These are phyloP conservation scores for Microtus agrestis DNA, from an alignment of 2,797 vertebrate genomes.

Conservation along the genomic window DNA sequence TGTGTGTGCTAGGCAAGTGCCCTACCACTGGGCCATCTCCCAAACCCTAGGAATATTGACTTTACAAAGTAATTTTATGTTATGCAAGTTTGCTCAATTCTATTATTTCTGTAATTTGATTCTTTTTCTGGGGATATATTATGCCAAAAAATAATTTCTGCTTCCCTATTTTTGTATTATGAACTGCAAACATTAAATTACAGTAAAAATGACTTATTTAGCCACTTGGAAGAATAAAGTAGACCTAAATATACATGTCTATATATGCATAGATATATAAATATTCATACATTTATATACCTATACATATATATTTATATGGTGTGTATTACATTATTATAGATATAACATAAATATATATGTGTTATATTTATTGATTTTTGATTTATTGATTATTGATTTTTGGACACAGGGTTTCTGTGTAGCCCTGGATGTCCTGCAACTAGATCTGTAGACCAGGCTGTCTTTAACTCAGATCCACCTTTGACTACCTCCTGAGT, in stretches of 20 bases:
- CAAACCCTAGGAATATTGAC: neutral
- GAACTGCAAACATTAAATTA: constrained; percentile 32
- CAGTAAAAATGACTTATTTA: constrained; percentile 40
- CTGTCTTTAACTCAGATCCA: neutral
- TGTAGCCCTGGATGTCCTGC: neutral
- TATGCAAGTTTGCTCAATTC: constrained; percentile 24
- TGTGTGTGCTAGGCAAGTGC: neutral
- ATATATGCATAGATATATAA: neutral
- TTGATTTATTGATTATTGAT: neutral
- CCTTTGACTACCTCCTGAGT: neutral
- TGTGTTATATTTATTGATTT: neutral
- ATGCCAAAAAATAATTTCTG: constrained; percentile 28
- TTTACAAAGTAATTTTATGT: constrained; percentile 46
- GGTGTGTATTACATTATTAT: neutral
- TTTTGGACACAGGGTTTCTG: neutral
- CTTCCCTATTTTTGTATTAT: neutral
- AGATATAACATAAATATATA: neutral
- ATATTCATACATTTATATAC: neutral
- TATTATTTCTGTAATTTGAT: constrained; percentile 36
- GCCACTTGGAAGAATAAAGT: constrained; percentile 39
- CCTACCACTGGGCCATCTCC: neutral
- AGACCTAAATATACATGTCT: neutral
- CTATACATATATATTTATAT: neutral
- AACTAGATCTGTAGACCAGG: neutral
- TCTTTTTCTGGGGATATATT: neutral